Evolutionary conservation across 2,797 vertebrate species (phyloP).

Genomic region (Geotrypetes seraphini): DNA sequence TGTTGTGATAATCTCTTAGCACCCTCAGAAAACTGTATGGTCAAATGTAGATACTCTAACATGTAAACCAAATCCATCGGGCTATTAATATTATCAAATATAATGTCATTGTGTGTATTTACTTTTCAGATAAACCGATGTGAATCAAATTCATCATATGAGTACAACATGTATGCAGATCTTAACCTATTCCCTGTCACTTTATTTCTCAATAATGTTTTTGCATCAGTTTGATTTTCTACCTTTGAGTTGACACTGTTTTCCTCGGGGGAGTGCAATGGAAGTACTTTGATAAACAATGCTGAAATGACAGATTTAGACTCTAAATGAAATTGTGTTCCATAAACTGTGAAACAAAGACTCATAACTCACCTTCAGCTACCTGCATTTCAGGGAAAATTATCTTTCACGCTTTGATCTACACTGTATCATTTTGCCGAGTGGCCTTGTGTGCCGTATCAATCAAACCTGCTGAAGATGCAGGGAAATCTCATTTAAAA

Average conservation of each 20-base stretch:
- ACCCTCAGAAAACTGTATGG: constrained; percentile 5
- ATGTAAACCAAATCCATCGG: not conserved
- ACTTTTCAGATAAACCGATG: constrained; percentile 25
- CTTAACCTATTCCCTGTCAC: constrained; percentile 2
- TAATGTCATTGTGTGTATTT: constrained; percentile 15
- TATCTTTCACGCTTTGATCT: constrained; percentile 53
- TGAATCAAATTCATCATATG: constrained; percentile 13
- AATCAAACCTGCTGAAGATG: constrained; percentile 46
- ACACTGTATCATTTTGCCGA: constrained; percentile 51
- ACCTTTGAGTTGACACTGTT: constrained; percentile 31
- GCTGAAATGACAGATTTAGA: constrained; percentile 51
- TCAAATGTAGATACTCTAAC: constrained; percentile 13
- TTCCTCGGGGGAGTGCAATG: constrained; percentile 22
- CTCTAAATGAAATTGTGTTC: constrained; percentile 58
- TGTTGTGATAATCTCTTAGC: constrained; percentile 7
- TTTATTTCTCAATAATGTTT: constrained; percentile 27
- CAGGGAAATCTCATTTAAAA: constrained; percentile 44
- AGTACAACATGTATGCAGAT: constrained; percentile 33
- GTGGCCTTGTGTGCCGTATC: constrained; percentile 43
- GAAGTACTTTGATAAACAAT: constrained; percentile 54
- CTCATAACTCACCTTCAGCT: constrained; percentile 45
- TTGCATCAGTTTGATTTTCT: constrained; percentile 36
- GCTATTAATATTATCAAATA: constrained; percentile 4
- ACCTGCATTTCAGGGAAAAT: constrained; percentile 47
- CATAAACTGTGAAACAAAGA: constrained; percentile 59